Base-by-base conservation (phyloP, 2,113 vertebrate genomes). In the Rhadina sibilatrix region DNA sequence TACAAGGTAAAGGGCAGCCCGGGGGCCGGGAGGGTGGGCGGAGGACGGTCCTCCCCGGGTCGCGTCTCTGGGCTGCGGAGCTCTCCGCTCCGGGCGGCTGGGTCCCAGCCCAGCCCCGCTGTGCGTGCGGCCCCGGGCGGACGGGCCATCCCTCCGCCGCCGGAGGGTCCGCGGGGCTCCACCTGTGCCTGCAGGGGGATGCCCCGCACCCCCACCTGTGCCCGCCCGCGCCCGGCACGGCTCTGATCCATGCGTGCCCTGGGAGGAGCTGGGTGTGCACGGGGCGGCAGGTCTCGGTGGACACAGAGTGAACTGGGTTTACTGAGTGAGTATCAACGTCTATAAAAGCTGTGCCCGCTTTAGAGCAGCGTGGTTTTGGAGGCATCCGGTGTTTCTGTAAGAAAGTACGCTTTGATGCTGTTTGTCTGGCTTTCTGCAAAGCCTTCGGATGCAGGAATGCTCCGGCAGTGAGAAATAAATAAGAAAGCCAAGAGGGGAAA, bases 1-100 rank as follows among this genome's bases (percentile, higher is more conserved):
- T 98, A 98, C 74, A 96, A 98, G 97, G 97, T 98, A 95, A 90
- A 4, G 30, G 40, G 12, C 35, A 2, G 57, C 15, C 12, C 35
- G 40, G 24, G 54, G 24, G 6, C 27, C 7, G 37, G 64, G 20
- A 19, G 30, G 22, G 31, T 3, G 15, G 52, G 44, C 23, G 19
- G 47, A 5, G 12, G 16, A 22, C 49, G 25, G 5, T 18, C 7
- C 42, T 28, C 12, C 14, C 70, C 19, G 6, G 19, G 25, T 17
- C 14, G 28, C 19, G 15, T 5, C 49, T 11, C 49, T 4, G 50
- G 6, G 60, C 42, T 90, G 6, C 24, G 6, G 40, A n/a, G 54
- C 25, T n/a, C 54, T 79, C 30, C 27, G 24, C 44, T 59, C 14
- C 4, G 47, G 19, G 64, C 9, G 30, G 37, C 56, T 16, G 46